Evolutionary conservation across 1,140 invertebrate genomes (phyloP), one percentile per base, ranked within the genome.

Genomic region (Papilio aristodemus): DNA sequence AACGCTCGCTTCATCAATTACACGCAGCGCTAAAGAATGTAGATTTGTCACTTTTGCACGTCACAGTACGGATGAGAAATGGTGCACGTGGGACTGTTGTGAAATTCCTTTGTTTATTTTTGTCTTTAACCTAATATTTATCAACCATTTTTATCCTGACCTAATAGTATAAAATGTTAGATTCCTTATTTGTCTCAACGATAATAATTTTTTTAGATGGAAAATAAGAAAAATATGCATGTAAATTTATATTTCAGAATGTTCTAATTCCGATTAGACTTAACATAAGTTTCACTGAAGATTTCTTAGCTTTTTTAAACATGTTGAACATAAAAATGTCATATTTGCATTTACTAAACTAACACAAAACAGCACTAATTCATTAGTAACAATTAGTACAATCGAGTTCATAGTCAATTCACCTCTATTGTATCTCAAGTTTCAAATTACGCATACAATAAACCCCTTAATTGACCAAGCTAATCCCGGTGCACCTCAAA

Each of bases 401-500:
- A 60, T 60, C 58, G 32, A 60, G 58, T 60, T 19, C 60, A 38
- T 19, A 64, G 60, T 64, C 60, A 64, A 64, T 64, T 64, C 60
- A 27, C 19, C 32, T 64, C 37, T 11, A 64, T 64, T 64, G 60
- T 64, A 43, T 66, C 63, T 66, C 39, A 66, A 66, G 63, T 43
- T 38, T 46, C 63, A 46, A 46, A 66, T 66, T 46, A 66, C 63
- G 25, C 25, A 67, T 43, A 64, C 66, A 57, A 66, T 67, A 66
- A 66, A 57, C 57, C 59, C 67, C 58, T 71, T 76, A 72, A 71
- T 73, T 67, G 68, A 75, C 68, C 69, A 46, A 58, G 17, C 67
- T 69, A 71, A 76, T 67, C 54, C 60, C 68, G 72, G 63, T 25
- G 63, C 63, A 46, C 73, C 74, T 79, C 77, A 69, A 82, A 79